These are phyloP conservation scores for Silurus glanis DNA, from an alignment of 2,113 vertebrate genomes.

Conservation along the genomic window DNA sequence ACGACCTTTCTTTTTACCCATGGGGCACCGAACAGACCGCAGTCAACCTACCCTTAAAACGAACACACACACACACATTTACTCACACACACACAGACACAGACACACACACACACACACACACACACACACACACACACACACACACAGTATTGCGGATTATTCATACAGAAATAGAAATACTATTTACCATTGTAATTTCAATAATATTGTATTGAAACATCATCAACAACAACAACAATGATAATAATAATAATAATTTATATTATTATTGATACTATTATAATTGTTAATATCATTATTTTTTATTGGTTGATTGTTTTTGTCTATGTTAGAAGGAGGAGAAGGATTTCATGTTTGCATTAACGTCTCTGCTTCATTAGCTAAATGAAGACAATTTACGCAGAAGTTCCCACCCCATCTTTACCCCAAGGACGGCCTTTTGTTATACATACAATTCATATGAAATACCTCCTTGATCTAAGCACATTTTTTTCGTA, in stretches of 20 bases:
- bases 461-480: no score
- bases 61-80: not conserved
- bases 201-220: not conserved
- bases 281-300: no score
- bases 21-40: conserved; percentile 17
- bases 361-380: not conserved
- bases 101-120: not conserved
- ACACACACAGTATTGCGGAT: not conserved
- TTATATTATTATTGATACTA: no score
- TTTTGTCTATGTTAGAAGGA: not conserved
- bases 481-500: not conserved
- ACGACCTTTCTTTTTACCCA: conserved; percentile 35
- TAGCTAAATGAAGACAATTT: conserved; percentile 15
- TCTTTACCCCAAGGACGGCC: not conserved
- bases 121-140: conserved; percentile 29
- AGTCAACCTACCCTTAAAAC: conserved; percentile 21
- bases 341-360: not conserved
- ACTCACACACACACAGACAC: conserved; percentile 33
- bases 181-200: not conserved
- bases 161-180: not conserved
- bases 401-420: not conserved
- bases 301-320: not conserved
- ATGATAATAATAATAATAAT: not conserved
- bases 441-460: not conserved
- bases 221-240: not conserved